A percentile compares a stretch with the other conserved stretches of the same genome.
Conservation (phyloP, 2,888 invertebrate species). For the Stenurella melanura region DNA sequence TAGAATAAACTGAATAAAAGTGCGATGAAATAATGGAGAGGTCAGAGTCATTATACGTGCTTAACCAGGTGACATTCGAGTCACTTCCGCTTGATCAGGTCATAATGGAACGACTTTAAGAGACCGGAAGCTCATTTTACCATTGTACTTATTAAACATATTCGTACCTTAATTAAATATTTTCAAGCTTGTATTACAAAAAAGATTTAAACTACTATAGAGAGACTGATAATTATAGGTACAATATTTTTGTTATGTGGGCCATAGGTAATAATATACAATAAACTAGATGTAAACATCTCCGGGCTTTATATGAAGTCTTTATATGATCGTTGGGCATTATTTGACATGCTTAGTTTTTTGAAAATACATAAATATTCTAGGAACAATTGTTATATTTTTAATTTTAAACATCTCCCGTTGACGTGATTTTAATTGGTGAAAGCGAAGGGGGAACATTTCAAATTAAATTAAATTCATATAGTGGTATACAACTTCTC, state of each 20-base stretch:
- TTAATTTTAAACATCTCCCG: too few species aligned
- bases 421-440: too few species aligned
- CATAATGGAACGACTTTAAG: constrained; percentile 63
- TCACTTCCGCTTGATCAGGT: constrained; percentile 69
- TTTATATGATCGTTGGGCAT: too few species aligned
- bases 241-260: not conserved
- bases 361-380: too few species aligned
- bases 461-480: too few species aligned
- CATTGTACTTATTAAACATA: constrained; percentile 46
- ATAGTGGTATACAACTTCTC: too few species aligned
- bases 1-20: constrained; percentile 50
- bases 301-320: too few species aligned
- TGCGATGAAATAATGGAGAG: constrained; percentile 59
- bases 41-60: constrained; percentile 67
- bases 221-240: constrained; percentile 5
- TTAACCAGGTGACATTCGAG: constrained; percentile 69
- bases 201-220: not conserved
- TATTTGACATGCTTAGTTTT: too few species aligned
- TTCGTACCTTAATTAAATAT: constrained; percentile 41
- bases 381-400: too few species aligned
- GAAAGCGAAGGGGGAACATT: too few species aligned
- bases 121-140: constrained; percentile 60
- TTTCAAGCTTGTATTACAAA: constrained; percentile 27
- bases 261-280: too few species aligned
- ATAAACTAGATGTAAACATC: too few species aligned